Conservation (phyloP, 2,888 invertebrate species). For the Lasius platythorax region DNA sequence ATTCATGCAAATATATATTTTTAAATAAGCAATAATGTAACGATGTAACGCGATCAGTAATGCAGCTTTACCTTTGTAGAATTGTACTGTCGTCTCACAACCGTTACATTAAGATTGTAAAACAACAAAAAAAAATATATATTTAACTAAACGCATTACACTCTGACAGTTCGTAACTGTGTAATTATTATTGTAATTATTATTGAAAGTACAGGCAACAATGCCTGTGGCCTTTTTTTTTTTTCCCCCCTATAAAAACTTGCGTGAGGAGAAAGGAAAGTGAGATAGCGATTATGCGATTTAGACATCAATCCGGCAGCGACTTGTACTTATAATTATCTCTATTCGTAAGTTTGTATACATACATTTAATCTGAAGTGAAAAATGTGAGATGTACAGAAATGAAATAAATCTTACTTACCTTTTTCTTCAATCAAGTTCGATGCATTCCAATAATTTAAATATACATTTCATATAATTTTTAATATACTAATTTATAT, state of each 20-base stretch:
- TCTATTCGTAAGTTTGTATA: slow-evolving; percentile 41
- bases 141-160: slow-evolving; percentile 36
- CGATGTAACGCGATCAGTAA: slow-evolving; percentile 41
- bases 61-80: slow-evolving; percentile 32
- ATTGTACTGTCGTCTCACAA: slow-evolving; percentile 40
- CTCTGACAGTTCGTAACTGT: slow-evolving; percentile 20
- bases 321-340: slow-evolving; percentile 42
- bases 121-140: neutral
- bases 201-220: slow-evolving; percentile 10
- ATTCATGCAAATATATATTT: slow-evolving; percentile 48
- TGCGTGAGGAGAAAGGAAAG: slow-evolving; percentile 45
- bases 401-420: slow-evolving; percentile 52
- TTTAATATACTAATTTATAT: slow-evolving; percentile 21
- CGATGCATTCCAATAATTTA: neutral
- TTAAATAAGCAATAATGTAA: slow-evolving; percentile 54
- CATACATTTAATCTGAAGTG: neutral
- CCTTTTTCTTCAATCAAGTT: slow-evolving; percentile 51
- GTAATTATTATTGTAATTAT: slow-evolving; percentile 5
- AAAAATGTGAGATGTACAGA: slow-evolving; percentile 31
- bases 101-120: slow-evolving; percentile 40
- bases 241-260: neutral
- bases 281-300: slow-evolving; percentile 35
- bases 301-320: slow-evolving; percentile 13
- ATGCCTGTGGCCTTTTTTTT: neutral
- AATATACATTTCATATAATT: slow-evolving; percentile 14